Evolutionary conservation across 2,888 invertebrate genomes (phyloP).

Genomic region (Platycnemis pennipes): DNA sequence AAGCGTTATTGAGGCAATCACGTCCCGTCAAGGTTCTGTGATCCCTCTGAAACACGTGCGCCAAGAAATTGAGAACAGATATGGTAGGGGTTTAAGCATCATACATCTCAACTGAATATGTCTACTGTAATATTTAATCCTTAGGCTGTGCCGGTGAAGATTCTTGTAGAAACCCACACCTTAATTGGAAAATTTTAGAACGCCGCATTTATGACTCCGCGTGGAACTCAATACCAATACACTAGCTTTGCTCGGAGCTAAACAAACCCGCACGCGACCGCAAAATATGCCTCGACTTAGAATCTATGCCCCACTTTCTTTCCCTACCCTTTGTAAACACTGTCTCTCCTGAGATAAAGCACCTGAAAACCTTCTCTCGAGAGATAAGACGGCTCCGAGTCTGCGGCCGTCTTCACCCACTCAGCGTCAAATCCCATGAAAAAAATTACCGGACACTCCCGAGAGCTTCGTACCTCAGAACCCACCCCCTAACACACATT

Average conservation of each 20-base stretch:
- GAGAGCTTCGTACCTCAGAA: background rate
- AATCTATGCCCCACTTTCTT: background rate
- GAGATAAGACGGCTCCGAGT: background rate
- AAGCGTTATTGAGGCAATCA: no score
- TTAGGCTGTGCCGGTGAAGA: background rate
- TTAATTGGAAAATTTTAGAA: background rate
- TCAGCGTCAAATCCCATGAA: background rate
- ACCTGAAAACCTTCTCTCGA: background rate
- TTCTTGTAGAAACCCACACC: background rate
- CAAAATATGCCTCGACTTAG: background rate
- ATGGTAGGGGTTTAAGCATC: no score
- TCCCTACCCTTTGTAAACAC: background rate
- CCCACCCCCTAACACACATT: background rate
- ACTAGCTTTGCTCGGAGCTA: background rate
- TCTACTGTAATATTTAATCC: no score
- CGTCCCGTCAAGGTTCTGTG: no score
- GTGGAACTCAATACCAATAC: background rate
- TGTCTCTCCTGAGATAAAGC: background rate
- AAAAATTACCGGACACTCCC: background rate
- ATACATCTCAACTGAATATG: no score
- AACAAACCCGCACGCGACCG: background rate
- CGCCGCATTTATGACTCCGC: background rate
- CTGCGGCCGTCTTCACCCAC: no score
- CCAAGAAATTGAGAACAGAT: no score
- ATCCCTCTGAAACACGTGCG: no score